Conservation (phyloP, 2,113 vertebrate genomes). For the Lepus americanus region DNA sequence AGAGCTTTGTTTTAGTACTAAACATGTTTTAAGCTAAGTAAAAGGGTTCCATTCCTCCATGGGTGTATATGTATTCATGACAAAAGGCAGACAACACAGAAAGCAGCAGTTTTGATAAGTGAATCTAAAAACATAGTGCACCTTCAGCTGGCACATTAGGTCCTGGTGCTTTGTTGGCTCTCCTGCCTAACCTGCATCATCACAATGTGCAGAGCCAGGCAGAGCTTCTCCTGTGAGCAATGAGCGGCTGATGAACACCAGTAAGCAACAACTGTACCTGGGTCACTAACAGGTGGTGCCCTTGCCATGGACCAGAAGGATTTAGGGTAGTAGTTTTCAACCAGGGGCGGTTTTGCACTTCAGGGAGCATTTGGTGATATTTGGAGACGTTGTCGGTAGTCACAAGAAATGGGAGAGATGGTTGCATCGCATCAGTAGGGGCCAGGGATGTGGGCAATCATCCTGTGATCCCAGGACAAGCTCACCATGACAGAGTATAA, state of each 20-base stretch:
- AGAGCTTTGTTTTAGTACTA: neutral
- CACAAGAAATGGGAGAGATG: neutral
- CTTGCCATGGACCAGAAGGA: neutral
- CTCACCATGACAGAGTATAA: neutral
- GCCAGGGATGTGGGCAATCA: neutral
- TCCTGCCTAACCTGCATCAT: neutral
- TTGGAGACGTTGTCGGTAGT: neutral
- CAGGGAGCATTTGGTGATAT: neutral
- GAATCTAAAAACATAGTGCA: neutral
- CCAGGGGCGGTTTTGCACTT: neutral
- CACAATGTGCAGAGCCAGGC: neutral
- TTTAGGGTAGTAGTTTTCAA: neutral
- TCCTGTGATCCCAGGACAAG: neutral
- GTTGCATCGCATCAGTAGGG: neutral
- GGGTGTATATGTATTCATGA: neutral
- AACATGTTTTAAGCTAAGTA: neutral
- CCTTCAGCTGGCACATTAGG: neutral
- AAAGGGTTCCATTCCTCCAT: neutral
- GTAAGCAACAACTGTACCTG: neutral
- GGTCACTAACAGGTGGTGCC: neutral
- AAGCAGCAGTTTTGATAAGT: neutral
- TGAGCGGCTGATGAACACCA: neutral
- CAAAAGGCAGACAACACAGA: neutral
- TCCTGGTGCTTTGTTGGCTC: neutral
- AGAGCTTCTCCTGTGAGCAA: neutral